Base-by-base conservation (phyloP, 2,113 vertebrate species). In the Bubalus kerabau region DNA sequence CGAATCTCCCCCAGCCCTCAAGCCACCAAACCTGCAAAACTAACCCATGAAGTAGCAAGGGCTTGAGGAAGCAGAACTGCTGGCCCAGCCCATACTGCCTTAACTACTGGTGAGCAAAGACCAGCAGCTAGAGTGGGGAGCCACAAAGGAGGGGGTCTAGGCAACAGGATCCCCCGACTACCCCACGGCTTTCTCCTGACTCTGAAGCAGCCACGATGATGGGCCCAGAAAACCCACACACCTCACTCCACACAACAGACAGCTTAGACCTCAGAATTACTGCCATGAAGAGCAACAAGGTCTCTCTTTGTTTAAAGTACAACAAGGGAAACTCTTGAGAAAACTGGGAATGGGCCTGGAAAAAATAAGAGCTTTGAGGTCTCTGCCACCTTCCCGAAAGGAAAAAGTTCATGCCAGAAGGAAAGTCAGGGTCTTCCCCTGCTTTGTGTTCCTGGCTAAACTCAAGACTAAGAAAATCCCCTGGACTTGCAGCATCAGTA, bases 381-480 rank as follows among this genome's bases (percentile, higher is more conserved):
- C 97, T 98, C 98, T 94, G 97, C 94, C 95, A 96, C 95, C 95
- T 98, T 97, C 94, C 98, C 32, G 1, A 97, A 98, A 97, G 94
- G 98, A 97, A 98, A 98, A 98, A 97, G 28, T 97, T 98, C 98
- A 99, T 99, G 98, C 99, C 98, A 95, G 97, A 96, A 96, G 96
- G 97, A 98, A 98, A 96, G 50, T 62, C 98, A 74, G 95, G 96
- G 97, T 71, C 97, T 97, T 97, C 98, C 97, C 98, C 98, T 97
- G 96, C 97, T 98, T 91, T 76, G 81, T 12, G 64, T 95, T 98
- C 98, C 95, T 97, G 93, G 97, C 95, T 98, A 98, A 98, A 97
- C 98, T 97, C 98, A 97, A 97, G 94, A 97, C 76, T 95, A 97
- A 87, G 98, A 98, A 98, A 97, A 98, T 98, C 56, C 95, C 98